Evolutionary conservation across 2,113 vertebrate genomes (phyloP).

Genomic region (Uria lomvia): DNA sequence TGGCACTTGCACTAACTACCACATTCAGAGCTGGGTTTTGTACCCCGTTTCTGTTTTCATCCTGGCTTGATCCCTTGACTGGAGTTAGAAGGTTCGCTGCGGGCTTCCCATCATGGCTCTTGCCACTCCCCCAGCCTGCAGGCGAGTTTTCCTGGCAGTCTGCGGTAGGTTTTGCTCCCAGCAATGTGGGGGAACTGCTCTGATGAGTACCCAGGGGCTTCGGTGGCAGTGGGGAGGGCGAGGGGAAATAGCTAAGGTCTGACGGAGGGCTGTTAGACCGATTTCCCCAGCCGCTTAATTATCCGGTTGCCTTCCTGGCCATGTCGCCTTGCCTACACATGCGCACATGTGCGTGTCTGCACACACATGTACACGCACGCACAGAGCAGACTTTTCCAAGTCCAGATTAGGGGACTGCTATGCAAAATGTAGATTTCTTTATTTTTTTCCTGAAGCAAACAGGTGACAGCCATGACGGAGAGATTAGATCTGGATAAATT

Average conservation of each 20-base stretch:
- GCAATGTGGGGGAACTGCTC: neutral
- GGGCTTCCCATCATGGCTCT: neutral
- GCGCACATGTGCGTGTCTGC: fast-evolving
- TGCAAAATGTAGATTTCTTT: neutral
- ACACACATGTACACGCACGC: fast-evolving
- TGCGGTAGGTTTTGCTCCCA: neutral
- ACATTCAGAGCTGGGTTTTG: neutral
- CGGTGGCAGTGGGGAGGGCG: neutral
- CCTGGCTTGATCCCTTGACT: neutral
- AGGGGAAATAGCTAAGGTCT: neutral
- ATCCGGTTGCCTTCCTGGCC: fast-evolving
- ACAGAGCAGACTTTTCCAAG: neutral
- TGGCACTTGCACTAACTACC: neutral
- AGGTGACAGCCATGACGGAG: neutral
- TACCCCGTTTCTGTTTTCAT: neutral
- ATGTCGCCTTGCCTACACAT: neutral
- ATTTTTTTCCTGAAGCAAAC: neutral
- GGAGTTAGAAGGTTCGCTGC: neutral
- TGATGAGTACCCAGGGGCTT: fast-evolving
- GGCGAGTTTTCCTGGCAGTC: neutral
- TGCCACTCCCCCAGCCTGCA: neutral
- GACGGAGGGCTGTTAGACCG: neutral
- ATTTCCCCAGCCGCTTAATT: neutral
- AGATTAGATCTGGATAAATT: neutral
- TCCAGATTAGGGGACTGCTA: neutral